A percentile compares a stretch with the other conserved stretches of the same genome.
Conservation (phyloP, 2,797 vertebrate species). For the Hemibagrus guttatus region DNA sequence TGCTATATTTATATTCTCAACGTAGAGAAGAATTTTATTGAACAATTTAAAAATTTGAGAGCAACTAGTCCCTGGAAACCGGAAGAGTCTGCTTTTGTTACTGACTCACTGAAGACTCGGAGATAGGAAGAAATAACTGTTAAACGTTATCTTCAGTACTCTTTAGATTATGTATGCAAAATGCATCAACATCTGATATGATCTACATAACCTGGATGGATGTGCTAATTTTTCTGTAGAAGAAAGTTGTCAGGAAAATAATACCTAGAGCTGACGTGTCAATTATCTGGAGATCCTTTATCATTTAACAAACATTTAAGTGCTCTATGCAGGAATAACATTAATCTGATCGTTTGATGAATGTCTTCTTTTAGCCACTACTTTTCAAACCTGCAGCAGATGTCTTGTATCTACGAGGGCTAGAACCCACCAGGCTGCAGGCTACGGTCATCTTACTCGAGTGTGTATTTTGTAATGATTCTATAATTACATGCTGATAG, state of each 20-base stretch:
- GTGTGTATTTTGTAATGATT: conserved; percentile 19
- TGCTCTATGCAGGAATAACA: not conserved
- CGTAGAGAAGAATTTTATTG: not conserved
- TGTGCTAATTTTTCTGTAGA: not conserved
- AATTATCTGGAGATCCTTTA: conserved; percentile 14
- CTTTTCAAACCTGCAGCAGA: not conserved
- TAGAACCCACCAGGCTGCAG: not conserved
- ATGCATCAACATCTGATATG: not conserved
- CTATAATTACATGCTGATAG: conserved; percentile 50
- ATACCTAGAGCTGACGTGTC: not conserved
- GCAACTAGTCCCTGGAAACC: not conserved
- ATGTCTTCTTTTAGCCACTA: not conserved
- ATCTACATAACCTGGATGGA: conserved; percentile 18
- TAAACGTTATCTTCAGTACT: not conserved
- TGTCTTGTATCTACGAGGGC: not conserved
- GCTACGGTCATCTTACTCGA: not conserved
- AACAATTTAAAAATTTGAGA: not conserved
- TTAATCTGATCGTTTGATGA: conserved; percentile 8
- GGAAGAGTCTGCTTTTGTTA: not conserved
- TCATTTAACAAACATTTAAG: conserved; percentile 8
- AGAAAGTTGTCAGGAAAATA: not conserved
- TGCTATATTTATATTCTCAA: not conserved
- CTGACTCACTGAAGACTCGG: not conserved
- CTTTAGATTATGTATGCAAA: not conserved
- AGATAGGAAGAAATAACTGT: not conserved